Evolutionary conservation across 2,113 vertebrate genomes (phyloP).

Genomic region (Zosterops borbonicus): DNA sequence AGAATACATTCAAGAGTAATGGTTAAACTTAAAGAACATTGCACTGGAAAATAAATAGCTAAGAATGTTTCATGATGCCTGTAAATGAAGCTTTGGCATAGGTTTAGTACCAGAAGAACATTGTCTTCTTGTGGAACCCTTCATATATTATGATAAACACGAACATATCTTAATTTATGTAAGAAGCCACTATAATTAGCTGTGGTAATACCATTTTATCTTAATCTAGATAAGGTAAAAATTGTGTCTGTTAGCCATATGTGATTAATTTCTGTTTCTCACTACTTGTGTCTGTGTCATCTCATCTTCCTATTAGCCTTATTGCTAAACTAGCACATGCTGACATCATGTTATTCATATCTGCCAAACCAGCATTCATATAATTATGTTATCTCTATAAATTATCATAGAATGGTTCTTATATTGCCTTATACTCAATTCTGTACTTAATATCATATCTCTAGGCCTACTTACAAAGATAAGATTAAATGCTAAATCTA

Average conservation of each 20-base stretch:
- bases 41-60: not conserved
- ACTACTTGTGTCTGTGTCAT: not conserved
- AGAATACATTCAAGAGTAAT: not conserved
- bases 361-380: not conserved
- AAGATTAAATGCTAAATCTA: not conserved
- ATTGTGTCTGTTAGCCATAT: not conserved
- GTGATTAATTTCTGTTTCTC: not conserved
- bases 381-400: not conserved
- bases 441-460: not conserved
- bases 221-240: constrained; percentile 15
- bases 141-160: not conserved
- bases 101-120: not conserved
- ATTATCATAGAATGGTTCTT: not conserved
- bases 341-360: not conserved
- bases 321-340: not conserved
- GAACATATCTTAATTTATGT: not conserved
- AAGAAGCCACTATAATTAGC: not conserved
- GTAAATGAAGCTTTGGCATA: not conserved
- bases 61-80: not conserved
- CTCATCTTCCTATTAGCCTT: not conserved
- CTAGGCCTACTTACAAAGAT: not conserved
- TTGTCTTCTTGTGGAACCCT: not conserved
- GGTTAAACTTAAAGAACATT: not conserved
- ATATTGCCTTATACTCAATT: not conserved
- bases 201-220: not conserved